Evolutionary conservation across 2,797 vertebrate genomes (phyloP), one percentile per base, ranked within the genome.

Genomic region (Peromyscus melanophrys): DNA sequence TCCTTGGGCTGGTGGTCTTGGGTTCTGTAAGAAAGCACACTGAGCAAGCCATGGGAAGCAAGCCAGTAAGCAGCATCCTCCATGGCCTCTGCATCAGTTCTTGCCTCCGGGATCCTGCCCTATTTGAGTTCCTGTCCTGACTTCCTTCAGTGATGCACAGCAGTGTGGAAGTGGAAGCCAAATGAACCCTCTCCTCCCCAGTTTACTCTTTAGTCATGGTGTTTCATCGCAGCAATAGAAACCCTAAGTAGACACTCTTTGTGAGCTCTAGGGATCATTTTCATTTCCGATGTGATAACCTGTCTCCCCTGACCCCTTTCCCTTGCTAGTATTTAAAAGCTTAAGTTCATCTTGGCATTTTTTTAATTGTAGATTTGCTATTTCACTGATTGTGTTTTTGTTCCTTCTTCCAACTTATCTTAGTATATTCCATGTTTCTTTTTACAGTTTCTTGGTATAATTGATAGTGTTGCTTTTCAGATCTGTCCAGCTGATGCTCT

Each of bases 351-450:
- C 27, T 94, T 34, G 29, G 25, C 31, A 52, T 89, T 92, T 31
- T 59, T 84, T 83, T 65, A 43, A 27, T 57, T 73, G 4, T 67
- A 93, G 67, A 55, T 87, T 84, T 78, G 2, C n/a, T 89, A 21
- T 88, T 83, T 63, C 27, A 46, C 78, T 84, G 23, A 78, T 78
- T 94, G 84, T 76, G 6, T 77, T 63, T 4, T 87, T 61, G 57
- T 92, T 94, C 52, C 89, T 86, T 94, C 13, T 55, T 71, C 78
- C 43, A 90, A 57, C 31, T 55, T 91, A 49, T 75, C 25, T 55
- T 17, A 17, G 4, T 75, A 25, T 61, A 55, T 59, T 92, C 65
- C 34, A 2, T 85, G 16, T 10, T 75, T 90, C 34, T 37, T 93
- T 73, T 61, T 61, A 49, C 59, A 75, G 75, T 89, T 89, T 86